Evolutionary conservation across 2,113 vertebrate genomes (phyloP).

Genomic region (Cyprinodon tularosa): DNA sequence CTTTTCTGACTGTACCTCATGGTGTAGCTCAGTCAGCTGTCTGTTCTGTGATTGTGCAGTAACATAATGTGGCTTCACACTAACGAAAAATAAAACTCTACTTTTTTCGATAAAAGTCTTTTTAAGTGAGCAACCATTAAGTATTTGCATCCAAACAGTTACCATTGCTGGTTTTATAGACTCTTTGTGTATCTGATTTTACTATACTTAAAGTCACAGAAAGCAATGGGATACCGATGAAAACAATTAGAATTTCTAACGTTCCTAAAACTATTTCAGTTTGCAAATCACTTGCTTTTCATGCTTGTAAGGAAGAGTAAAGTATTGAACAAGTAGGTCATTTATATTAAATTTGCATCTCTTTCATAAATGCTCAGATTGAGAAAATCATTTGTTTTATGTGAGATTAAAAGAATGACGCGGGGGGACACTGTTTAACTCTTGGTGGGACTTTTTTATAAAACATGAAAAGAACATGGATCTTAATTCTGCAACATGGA

Average conservation of each 20-base stretch:
- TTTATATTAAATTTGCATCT: constrained; percentile 26
- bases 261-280: neutral
- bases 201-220: neutral
- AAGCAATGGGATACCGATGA: neutral
- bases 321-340: constrained; percentile 12
- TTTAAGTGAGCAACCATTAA: neutral
- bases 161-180: neutral
- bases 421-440: constrained; percentile 50
- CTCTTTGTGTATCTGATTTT: neutral
- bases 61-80: neutral
- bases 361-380: constrained; percentile 14
- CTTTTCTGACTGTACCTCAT: neutral
- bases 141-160: neutral
- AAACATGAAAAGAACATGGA: constrained; percentile 68
- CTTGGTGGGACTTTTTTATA: constrained; percentile 75
- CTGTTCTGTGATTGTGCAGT: neutral
- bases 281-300: neutral
- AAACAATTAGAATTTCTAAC: neutral
- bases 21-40: no score
- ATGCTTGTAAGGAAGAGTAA: neutral
- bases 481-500: constrained; percentile 64
- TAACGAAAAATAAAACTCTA: neutral
- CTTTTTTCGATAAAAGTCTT: neutral
- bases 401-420: constrained; percentile 44
- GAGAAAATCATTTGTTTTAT: constrained; percentile 30